Conservation (phyloP, 2,797 vertebrate genomes). For the Gastrophryne carolinensis region DNA sequence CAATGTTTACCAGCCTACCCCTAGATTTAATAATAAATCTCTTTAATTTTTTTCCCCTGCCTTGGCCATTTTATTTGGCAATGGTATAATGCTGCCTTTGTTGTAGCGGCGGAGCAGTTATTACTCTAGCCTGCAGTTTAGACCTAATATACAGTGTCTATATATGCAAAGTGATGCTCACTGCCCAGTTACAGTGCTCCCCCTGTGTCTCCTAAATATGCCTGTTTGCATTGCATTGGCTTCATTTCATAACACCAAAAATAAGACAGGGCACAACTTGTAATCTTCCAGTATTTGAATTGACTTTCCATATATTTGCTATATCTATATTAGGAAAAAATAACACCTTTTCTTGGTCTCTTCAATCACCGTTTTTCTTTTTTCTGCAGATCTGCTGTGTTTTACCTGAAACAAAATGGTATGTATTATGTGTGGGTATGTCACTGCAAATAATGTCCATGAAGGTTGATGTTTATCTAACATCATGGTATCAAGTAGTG, state of each 20-base stretch:
- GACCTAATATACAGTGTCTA: neutral
- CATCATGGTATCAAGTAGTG: too few relatives aligned
- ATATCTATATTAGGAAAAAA: neutral
- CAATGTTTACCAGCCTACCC: neutral
- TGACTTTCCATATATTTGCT: neutral
- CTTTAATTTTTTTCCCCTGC: neutral
- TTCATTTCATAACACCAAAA: neutral
- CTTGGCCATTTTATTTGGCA: neutral
- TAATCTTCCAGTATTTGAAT: neutral
- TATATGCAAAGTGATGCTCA: neutral
- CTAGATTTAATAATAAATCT: neutral
- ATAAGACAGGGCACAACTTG: neutral
- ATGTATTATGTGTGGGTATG: too few relatives aligned
- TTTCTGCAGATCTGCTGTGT: slow-evolving; percentile 17
- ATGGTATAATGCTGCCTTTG: neutral
- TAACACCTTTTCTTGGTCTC: too few relatives aligned
- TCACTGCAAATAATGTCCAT: too few relatives aligned
- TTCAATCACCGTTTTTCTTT: neutral
- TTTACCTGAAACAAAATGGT: slow-evolving; percentile 16
- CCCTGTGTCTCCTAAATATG: neutral
- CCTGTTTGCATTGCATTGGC: neutral
- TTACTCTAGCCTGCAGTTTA: neutral
- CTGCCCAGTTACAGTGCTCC: neutral
- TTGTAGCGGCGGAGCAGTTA: neutral
- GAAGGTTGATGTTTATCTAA: too few relatives aligned